Evolutionary conservation across 2,113 vertebrate genomes (phyloP).

Genomic region (Cercocebus atys): DNA sequence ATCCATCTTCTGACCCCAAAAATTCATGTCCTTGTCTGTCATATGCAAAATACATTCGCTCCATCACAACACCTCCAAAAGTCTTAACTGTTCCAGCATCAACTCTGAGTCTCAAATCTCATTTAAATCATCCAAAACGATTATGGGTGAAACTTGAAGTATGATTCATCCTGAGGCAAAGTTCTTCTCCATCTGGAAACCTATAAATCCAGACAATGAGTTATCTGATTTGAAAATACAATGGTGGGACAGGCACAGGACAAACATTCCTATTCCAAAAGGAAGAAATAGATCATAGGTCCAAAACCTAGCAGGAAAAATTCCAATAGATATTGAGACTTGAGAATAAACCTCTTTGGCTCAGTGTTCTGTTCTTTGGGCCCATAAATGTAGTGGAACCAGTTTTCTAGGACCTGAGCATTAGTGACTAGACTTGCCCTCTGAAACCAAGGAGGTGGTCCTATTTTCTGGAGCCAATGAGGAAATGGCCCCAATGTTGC

Average conservation of each 20-base stretch:
- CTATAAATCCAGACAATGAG: background rate
- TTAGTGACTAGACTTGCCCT: background rate
- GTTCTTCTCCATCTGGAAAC: background rate
- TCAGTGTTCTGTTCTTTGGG: background rate
- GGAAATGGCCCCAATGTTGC: background rate
- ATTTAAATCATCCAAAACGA: slow-evolving; percentile 29
- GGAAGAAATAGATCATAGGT: background rate
- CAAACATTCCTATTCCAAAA: background rate
- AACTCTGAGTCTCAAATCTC: background rate
- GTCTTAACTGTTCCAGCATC: background rate
- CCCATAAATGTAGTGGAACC: accelerated
- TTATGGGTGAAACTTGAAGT: background rate
- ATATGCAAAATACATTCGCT: background rate
- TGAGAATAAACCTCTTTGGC: background rate
- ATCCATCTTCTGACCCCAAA: background rate
- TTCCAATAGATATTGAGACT: background rate
- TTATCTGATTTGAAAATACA: background rate
- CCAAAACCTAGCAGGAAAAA: background rate
- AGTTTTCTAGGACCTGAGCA: background rate
- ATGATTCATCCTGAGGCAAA: background rate
- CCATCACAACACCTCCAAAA: background rate
- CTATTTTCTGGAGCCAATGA: background rate
- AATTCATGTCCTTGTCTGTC: background rate
- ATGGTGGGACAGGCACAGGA: background rate
- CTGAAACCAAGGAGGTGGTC: background rate